phyloP scores from a whole-genome alignment of 2,113 vertebrate species.

The Psilopsiagon aymara region DNA sequence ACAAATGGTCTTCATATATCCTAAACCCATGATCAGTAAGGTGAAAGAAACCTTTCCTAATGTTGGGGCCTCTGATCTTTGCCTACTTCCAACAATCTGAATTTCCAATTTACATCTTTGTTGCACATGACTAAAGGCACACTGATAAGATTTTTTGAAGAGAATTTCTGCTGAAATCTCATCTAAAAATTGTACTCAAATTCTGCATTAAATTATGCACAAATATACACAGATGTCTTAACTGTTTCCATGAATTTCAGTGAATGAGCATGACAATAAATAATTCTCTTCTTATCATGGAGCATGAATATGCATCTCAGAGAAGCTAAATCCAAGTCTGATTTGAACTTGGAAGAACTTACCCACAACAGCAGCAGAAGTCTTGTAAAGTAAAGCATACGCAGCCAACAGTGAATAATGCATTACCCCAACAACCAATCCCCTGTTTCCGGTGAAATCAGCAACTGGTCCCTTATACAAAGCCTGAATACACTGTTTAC shows the following conservation, averaged over 20 bases:
- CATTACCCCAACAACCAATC: background rate
- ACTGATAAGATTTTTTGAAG: background rate
- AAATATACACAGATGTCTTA: background rate
- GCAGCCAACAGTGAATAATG: background rate
- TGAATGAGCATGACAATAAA: background rate
- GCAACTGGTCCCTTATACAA: background rate
- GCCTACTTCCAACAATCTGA: background rate
- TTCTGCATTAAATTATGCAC: background rate
- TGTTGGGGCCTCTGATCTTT: background rate
- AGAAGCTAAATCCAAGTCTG: background rate
- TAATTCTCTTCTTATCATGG: background rate
- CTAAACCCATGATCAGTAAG: background rate
- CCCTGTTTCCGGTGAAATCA: background rate
- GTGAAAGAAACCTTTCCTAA: background rate
- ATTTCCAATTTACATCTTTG: background rate
- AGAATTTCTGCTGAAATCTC: background rate
- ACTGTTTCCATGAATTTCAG: background rate
- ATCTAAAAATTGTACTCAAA: background rate
- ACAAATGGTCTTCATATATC: background rate
- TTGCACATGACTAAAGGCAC: background rate
- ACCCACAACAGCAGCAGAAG: background rate
- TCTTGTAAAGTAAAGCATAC: background rate
- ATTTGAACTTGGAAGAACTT: conserved; percentile 29
- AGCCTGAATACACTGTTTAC: background rate
- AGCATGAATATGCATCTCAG: background rate